phyloP scores from a whole-genome alignment of 2,888 invertebrate species.

The Cantharis nigra region DNA sequence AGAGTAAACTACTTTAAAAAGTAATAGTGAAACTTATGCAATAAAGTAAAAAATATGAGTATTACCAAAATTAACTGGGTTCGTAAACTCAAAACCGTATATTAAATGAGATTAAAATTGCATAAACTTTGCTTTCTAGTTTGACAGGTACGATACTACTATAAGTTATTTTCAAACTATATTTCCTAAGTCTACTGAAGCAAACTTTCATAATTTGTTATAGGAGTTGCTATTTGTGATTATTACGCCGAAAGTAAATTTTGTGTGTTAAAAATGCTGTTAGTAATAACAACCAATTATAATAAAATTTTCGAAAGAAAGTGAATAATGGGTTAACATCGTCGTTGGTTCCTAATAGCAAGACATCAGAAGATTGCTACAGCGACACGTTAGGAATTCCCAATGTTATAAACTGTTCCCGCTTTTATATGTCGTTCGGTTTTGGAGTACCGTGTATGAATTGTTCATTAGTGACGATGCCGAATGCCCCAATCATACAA shows the following conservation, averaged over 20 bases:
- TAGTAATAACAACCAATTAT: conserved; percentile 11
- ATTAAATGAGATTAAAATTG: conserved; percentile 35
- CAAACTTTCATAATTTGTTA: conserved; percentile 35
- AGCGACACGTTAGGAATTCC: conserved; percentile 33
- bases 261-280: conserved; percentile 15
- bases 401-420: conserved; percentile 31
- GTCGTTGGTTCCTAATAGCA: conserved; percentile 29
- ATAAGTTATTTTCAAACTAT: conserved; percentile 29
- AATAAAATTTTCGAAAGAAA: conserved; percentile 22
- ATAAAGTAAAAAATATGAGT: conserved; percentile 32
- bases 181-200: conserved; percentile 21
- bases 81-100: conserved; percentile 23
- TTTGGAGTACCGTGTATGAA: conserved; percentile 38
- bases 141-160: conserved; percentile 32
- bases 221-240: conserved; percentile 40
- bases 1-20: conserved; percentile 9
- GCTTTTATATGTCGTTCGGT: conserved; percentile 33
- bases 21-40: conserved; percentile 19
- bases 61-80: conserved; percentile 27
- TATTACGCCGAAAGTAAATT: conserved; percentile 5
- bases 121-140: conserved; percentile 31
- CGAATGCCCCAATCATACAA: conserved; percentile 28
- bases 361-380: conserved; percentile 35
- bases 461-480: conserved; percentile 42
- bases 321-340: conserved; percentile 27